Conservation (phyloP, 35 echinoderm and acorn worm genomes). For the Holothuria glaberrima region DNA sequence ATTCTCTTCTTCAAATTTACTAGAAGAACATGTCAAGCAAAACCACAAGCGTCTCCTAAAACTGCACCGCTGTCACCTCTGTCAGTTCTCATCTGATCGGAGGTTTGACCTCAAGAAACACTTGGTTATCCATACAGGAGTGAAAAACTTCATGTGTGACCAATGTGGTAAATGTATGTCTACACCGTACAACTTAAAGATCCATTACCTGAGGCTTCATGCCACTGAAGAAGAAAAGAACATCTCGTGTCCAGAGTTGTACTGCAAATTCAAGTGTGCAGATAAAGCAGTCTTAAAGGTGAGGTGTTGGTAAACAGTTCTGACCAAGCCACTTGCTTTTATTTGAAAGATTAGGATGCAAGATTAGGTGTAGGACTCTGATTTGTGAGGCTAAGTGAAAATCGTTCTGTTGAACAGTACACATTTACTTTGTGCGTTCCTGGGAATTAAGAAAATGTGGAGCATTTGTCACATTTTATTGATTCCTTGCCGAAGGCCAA, state of each 20-base stretch:
- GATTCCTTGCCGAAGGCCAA: no score
- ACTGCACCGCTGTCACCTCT: slow-evolving; percentile 78
- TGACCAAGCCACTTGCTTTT: no score
- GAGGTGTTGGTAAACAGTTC: neutral
- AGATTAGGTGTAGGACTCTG: no score
- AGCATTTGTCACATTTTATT: no score
- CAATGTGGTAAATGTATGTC: slow-evolving; percentile 84
- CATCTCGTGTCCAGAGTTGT: slow-evolving; percentile 52
- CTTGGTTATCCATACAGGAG: slow-evolving; percentile 68
- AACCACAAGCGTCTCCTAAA: slow-evolving; percentile 75
- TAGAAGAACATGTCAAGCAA: slow-evolving; percentile 70
- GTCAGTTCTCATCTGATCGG: slow-evolving; percentile 76
- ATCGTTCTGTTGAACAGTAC: no score
- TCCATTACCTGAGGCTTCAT: slow-evolving; percentile 78
- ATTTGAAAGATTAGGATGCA: no score
- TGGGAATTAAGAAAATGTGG: no score
- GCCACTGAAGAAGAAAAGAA: slow-evolving; percentile 82
- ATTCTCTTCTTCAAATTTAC: slow-evolving; percentile 30
- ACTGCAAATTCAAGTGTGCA: slow-evolving; percentile 82
- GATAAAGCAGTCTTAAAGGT: slow-evolving; percentile 89
- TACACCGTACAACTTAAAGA: slow-evolving; percentile 84
- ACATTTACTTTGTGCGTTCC: neutral
- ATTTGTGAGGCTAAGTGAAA: no score
- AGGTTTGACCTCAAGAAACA: slow-evolving; percentile 88
- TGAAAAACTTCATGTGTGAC: slow-evolving; percentile 85